Evolutionary conservation across 2,888 invertebrate species (phyloP).

Genomic region (Adelognathus sp.): DNA sequence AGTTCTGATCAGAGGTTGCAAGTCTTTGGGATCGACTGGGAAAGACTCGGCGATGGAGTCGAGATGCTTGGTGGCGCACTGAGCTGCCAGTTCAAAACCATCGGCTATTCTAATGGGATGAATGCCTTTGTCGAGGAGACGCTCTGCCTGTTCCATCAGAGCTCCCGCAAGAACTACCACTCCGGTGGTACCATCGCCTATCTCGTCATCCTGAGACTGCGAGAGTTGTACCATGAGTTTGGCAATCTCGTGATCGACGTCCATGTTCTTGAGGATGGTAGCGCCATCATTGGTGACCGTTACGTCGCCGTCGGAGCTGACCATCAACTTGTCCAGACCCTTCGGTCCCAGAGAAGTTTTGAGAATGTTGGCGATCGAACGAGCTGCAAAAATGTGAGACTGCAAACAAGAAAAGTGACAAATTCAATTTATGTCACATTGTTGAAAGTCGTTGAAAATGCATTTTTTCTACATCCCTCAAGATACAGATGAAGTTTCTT

Average conservation of each 20-base stretch:
- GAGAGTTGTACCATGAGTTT: slow-evolving; percentile 98
- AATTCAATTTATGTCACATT: slow-evolving; percentile 57
- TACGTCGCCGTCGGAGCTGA: slow-evolving; percentile 97
- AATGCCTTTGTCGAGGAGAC: slow-evolving; percentile 96
- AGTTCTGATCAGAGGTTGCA: slow-evolving; percentile 94
- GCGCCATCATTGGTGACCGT: slow-evolving; percentile 99
- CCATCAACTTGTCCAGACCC: slow-evolving; percentile 98
- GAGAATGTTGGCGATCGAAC: slow-evolving; percentile 94
- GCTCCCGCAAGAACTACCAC: slow-evolving; percentile 96
- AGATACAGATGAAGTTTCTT: too few relatives aligned
- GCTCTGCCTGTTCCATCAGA: slow-evolving; percentile 96
- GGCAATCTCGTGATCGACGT: slow-evolving; percentile 99
- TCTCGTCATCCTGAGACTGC: slow-evolving; percentile 99
- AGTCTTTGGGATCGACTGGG: slow-evolving; percentile 91
- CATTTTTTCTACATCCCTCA: too few relatives aligned
- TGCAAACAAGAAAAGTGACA: slow-evolving; percentile 82
- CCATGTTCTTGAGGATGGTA: slow-evolving; percentile 99
- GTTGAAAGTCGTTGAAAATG: slow-evolving; percentile 36
- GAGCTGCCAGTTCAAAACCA: slow-evolving; percentile 98
- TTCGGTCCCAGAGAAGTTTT: slow-evolving; percentile 98
- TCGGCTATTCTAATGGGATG: slow-evolving; percentile 99
- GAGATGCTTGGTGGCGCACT: slow-evolving; percentile 92
- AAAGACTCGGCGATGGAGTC: slow-evolving; percentile 95
- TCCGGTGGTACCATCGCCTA: slow-evolving; percentile 99
- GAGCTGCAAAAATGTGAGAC: slow-evolving; percentile 99